Base-by-base conservation (phyloP, 2,888 invertebrate species). In the Metacarcinus magister region DNA sequence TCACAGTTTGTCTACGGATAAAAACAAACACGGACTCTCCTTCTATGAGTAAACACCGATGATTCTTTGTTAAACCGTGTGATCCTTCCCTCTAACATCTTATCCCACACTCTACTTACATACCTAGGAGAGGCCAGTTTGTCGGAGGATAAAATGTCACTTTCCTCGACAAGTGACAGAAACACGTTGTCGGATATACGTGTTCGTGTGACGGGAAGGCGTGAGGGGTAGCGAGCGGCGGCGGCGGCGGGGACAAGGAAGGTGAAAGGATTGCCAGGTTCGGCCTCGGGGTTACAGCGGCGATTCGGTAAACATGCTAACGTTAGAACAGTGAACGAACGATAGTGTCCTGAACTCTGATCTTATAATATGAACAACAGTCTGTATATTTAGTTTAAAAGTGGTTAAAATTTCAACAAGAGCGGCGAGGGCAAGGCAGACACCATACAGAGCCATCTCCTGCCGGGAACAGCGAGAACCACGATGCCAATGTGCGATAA, bases 301-400 rank as follows among this genome's bases (percentile, higher is more conserved):
- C 87, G 87, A 87, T 19, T 87, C 39, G 87, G 87, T 87, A 39
- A 87, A 87, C 87, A 87, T 19, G 39, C 87, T 87, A 87, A 87
- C 87, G 87, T 87, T 32, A 87, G 87, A 87, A 87, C 87, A 87
- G 87, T 87, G 87, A 87, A 87, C 87, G 87, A 87, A 39, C 87
- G 87, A 87, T 87, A 87, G 32, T 39, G 39, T 87, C 87, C 87
- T 87, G 87, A 87, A 87, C 87, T 87, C 87, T 87, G 87, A 87
- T 87, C 87, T 87, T 87, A 87, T 39, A 87, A 87, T 87, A 87
- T 87, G 87, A 87, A 87, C 87, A 87, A 87, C 87, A 87, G 87
- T 87, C 87, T 39, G 87, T 87, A 87, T 87, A 87, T 87, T 87
- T n/a, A 87, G 87, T 87, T 60, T 60, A 87, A 5, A 39, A 87